phyloP scores from a whole-genome alignment of 1,140 invertebrate species.

The Cryptotermes secundus region DNA sequence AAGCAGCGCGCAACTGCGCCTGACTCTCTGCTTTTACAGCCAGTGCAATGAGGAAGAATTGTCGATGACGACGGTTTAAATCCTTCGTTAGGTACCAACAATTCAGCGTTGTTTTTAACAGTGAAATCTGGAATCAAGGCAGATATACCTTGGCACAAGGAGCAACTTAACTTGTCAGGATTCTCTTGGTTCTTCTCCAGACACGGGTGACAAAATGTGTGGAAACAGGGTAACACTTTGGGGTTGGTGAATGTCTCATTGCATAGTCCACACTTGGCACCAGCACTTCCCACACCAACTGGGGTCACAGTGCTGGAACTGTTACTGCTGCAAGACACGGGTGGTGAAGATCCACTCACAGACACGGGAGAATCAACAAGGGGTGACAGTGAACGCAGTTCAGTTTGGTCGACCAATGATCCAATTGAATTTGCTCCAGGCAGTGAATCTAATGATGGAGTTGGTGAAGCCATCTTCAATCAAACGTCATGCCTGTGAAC shows the following conservation, averaged over 20 bases:
- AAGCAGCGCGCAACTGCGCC: constrained; percentile 88
- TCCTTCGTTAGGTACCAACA: neutral
- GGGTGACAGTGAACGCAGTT: constrained; percentile 57
- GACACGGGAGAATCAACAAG: constrained; percentile 73
- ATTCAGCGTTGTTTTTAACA: neutral
- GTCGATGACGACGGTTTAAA: neutral
- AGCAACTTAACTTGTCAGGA: constrained; percentile 78
- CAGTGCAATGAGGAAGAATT: constrained; percentile 69
- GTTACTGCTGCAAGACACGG: constrained; percentile 52
- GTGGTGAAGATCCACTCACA: constrained; percentile 77
- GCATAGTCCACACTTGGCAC: constrained; percentile 77
- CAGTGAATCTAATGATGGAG: constrained; percentile 86
- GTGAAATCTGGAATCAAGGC: constrained; percentile 48
- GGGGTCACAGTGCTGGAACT: constrained; percentile 45
- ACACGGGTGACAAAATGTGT: constrained; percentile 79
- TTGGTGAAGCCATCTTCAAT: constrained; percentile 78
- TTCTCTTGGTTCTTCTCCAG: constrained; percentile 70
- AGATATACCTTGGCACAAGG: constrained; percentile 68
- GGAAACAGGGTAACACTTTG: constrained; percentile 78
- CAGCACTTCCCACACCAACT: neutral
- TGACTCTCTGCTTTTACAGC: constrained; percentile 82
- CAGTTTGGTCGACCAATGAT: constrained; percentile 69
- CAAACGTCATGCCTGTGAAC: constrained; percentile 65
- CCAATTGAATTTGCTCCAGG: constrained; percentile 85
- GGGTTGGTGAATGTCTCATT: constrained; percentile 71